Percentiles rank a stretch among this genome's conserved stretches.
Evolutionary conservation across 2,113 vertebrate species (phyloP).

Genomic region (Lophura nycthemera): DNA sequence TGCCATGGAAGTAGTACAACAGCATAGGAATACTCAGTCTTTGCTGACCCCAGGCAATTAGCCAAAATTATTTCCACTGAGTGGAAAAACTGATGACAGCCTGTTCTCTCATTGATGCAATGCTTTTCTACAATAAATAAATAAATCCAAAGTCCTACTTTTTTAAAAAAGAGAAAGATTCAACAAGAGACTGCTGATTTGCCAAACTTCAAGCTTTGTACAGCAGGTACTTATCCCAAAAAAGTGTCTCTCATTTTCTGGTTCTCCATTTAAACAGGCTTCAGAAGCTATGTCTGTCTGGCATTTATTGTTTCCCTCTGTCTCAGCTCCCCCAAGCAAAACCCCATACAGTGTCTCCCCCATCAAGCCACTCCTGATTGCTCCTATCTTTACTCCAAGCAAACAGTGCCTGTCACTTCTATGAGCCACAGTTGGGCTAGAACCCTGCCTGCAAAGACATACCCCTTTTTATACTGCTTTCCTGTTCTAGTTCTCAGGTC

Average conservation of each 20-base stretch:
- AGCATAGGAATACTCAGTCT: background rate
- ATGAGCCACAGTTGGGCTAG: background rate
- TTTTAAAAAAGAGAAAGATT: background rate
- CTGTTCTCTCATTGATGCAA: background rate
- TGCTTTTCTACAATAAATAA: background rate
- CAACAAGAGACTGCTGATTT: background rate
- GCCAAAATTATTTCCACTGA: constrained; percentile 24
- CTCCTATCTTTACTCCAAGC: background rate
- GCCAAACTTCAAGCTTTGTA: background rate
- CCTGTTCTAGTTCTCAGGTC: background rate
- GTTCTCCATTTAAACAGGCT: background rate
- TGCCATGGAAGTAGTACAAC: rapidly evolving
- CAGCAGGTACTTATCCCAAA: background rate
- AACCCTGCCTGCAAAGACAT: background rate
- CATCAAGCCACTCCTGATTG: background rate
- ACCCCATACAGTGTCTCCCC: background rate
- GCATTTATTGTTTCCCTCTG: background rate
- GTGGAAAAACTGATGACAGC: background rate
- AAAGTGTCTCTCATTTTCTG: background rate
- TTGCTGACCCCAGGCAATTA: background rate
- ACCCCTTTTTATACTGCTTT: background rate
- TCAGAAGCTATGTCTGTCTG: background rate
- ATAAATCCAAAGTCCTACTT: background rate
- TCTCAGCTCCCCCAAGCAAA: background rate
- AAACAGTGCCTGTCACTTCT: background rate